Base-by-base conservation (phyloP, 2,113 vertebrate species). In the Phylloscopus trochiloides region DNA sequence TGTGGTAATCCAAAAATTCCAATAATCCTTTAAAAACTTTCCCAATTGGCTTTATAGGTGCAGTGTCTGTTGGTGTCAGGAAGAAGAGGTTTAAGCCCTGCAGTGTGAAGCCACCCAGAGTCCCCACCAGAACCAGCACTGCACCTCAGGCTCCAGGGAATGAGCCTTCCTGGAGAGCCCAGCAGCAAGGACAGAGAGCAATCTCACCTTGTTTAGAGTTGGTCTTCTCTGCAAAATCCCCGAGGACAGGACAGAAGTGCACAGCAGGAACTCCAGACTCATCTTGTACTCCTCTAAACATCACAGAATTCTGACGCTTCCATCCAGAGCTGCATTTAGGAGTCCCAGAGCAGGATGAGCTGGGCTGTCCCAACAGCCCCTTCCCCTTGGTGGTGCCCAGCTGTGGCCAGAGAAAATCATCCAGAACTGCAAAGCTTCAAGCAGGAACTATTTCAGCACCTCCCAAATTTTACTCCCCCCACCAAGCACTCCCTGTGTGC, bases 11-110 rank as follows among this genome's bases (percentile, higher is more conserved):
- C 70, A 72, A 77, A 91, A 92, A 73, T 52, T 80, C 61, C 61
- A 85, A 21, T 62, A 87, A 66, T 47, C n/a, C 40, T 84, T 76
- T 78, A 87, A 58, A 93, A 96, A 52, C 32, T 55, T 89, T 90
- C 83, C 48, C 47, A 86, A 58, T 76, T 29, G 61, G 34, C 18
- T 96, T 88, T 68, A 0, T 32, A 61, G 86, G 55, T 54, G 78
- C 72, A 87, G 16, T 47, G 65, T 22, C 45, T 72, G 52, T 51
- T 50, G 83, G 79, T 82, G 90, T 78, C 50, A 75, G 1, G 45
- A 85, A 28, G 50, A 83, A 32, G 5, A n/a, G 36, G 57, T 40
- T 75, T 71, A 81, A 86, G 50, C 29, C 5, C 14, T 34, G 32
- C 38, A 50, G 34, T 4, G 40, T 45, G 74, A 83, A 76, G 79